These are phyloP conservation scores for Branchipolynoe longqiensis DNA, from an alignment of 2,888 invertebrate species.

Conservation along the genomic window DNA sequence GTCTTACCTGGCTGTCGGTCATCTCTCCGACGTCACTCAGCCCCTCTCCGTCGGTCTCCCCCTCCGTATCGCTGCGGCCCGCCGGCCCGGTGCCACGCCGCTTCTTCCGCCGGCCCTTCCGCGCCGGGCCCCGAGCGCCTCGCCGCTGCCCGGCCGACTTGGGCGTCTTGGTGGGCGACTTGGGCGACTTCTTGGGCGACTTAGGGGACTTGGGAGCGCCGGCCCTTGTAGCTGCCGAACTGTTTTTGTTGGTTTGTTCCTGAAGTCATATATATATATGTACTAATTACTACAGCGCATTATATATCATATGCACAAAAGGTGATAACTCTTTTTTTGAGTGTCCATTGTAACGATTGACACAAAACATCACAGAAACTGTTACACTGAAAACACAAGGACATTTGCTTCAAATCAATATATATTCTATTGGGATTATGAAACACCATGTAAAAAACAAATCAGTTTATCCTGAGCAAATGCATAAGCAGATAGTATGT, in stretches of 20 bases:
- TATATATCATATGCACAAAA: no score
- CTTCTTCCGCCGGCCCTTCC: constrained; percentile 21
- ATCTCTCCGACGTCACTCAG: constrained; percentile 37
- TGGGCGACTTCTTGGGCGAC: constrained; percentile 22
- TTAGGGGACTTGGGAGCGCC: constrained; percentile 40
- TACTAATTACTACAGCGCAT: no score
- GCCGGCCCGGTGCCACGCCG: not conserved
- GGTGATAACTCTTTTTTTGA: no score
- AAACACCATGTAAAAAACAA: no score
- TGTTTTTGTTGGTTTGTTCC: constrained; percentile 33
- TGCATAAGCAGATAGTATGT: no score
- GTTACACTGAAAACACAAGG: no score
- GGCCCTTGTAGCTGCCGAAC: not conserved
- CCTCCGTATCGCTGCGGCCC: constrained; percentile 30
- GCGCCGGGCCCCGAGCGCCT: not conserved
- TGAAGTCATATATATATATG: no score
- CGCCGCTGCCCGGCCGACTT: constrained; percentile 16
- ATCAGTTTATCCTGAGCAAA: no score
- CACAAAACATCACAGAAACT: no score
- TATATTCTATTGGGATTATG: no score
- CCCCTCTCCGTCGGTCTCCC: constrained; percentile 39
- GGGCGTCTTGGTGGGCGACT: constrained; percentile 16
- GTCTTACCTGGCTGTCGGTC: not conserved
- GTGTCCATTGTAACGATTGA: no score
- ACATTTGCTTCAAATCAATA: no score